Conservation (phyloP, 2,797 vertebrate genomes). For the Benthosema pterotum region DNA sequence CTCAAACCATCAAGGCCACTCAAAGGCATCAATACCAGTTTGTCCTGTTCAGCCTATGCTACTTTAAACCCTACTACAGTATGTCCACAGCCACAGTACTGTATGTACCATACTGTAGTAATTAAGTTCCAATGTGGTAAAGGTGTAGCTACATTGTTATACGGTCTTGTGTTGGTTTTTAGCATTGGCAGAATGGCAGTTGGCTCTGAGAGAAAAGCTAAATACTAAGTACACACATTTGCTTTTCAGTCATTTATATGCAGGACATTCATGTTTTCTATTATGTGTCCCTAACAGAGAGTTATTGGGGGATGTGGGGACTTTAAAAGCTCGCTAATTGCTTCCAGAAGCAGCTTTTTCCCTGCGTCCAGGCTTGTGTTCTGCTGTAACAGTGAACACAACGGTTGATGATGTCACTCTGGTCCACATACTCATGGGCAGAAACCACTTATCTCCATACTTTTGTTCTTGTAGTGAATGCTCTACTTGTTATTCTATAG, state of each 20-base stretch:
- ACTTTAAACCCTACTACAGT: no score
- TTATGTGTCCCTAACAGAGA: slow-evolving; percentile 42
- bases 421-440: slow-evolving; percentile 19
- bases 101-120: no score
- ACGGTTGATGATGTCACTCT: slow-evolving; percentile 40
- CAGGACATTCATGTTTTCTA: slow-evolving; percentile 36
- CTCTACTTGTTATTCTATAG: no score
- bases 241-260: slow-evolving; percentile 17
- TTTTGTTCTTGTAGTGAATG: no score
- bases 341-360: slow-evolving; percentile 63
- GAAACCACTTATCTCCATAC: no score
- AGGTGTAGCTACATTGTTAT: no score
- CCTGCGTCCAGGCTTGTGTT: slow-evolving; percentile 43
- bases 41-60: no score
- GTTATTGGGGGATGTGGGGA: slow-evolving; percentile 42
- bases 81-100: no score
- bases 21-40: no score
- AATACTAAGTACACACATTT: slow-evolving; percentile 15
- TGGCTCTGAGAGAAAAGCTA: slow-evolving; percentile 1
- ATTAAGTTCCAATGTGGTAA: no score
- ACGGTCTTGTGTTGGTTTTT: slow-evolving; percentile 7
- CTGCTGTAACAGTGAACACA: slow-evolving; percentile 19
- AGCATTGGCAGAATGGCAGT: not conserved
- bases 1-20: no score
- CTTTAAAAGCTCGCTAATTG: slow-evolving; percentile 57